Evolutionary conservation across 2,888 invertebrate species (phyloP).

Genomic region (Acholoe squamosa): DNA sequence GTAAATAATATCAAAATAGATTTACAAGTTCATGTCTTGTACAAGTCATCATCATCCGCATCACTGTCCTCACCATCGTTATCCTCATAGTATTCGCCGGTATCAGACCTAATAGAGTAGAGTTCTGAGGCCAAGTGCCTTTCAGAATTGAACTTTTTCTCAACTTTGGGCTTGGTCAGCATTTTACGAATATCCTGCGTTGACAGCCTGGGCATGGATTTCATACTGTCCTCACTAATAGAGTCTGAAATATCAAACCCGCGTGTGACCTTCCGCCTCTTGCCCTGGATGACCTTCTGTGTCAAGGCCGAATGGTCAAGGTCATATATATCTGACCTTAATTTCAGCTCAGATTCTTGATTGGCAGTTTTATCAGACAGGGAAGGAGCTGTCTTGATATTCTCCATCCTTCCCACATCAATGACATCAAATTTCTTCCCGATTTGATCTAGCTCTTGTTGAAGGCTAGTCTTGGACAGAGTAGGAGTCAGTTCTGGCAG

Average conservation of each 20-base stretch:
- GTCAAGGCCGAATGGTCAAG: constrained; percentile 69
- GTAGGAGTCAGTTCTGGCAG: not conserved
- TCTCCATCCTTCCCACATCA: not conserved
- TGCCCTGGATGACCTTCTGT: constrained; percentile 69
- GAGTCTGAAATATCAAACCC: not conserved
- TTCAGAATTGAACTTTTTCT: not conserved
- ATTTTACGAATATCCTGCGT: not conserved
- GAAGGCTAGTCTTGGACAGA: not conserved
- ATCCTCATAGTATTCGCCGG: not conserved
- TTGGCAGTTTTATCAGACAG: not conserved
- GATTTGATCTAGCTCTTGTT: not conserved
- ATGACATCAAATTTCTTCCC: not conserved
- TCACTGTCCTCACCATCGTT: not conserved
- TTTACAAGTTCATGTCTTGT: not conserved
- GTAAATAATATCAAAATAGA: no score
- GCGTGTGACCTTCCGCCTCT: constrained; percentile 16
- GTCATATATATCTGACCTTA: constrained; percentile 71
- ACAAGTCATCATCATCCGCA: not conserved
- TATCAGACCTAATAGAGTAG: not conserved
- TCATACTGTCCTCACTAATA: not conserved
- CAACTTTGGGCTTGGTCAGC: not conserved
- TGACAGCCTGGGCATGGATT: not conserved
- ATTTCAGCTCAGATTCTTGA: not conserved
- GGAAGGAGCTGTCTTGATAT: not conserved
- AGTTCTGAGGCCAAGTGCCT: not conserved